These are phyloP conservation scores for Alligator mississippiensis DNA, from an alignment of 2,113 vertebrate genomes.

Conservation along the genomic window DNA sequence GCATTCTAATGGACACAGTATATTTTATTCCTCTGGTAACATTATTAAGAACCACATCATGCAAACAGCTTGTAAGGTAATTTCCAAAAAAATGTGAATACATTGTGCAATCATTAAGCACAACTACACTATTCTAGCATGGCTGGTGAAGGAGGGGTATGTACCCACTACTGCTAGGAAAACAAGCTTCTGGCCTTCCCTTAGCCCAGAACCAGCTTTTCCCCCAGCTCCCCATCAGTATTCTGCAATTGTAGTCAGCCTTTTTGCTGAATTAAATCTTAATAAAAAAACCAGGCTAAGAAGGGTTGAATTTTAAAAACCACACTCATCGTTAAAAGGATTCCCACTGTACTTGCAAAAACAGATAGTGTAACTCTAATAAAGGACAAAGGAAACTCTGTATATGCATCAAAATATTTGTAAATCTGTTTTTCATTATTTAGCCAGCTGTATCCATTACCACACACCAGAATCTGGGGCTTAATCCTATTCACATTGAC, in stretches of 20 bases:
- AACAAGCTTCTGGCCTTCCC: neutral
- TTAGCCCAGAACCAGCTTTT: neutral
- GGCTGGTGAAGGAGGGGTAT: neutral
- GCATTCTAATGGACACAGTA: neutral
- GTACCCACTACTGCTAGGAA: neutral
- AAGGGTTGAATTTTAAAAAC: too few species aligned
- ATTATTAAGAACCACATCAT: neutral
- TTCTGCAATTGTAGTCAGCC: neutral
- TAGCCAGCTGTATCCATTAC: too few species aligned
- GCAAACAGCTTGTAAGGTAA: neutral
- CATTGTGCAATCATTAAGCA: neutral
- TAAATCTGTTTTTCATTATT: too few species aligned
- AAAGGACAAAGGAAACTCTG: too few species aligned
- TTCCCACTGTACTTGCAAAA: neutral
- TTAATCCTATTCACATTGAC: too few species aligned
- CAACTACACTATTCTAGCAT: neutral
- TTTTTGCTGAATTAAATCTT: neutral
- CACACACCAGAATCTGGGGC: too few species aligned
- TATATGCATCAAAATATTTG: too few species aligned
- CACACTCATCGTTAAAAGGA: neutral
- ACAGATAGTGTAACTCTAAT: neutral
- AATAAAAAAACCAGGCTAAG: neutral
- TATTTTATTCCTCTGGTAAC: neutral
- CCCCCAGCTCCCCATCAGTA: neutral
- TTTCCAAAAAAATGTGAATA: neutral